Percentiles rank a stretch among this genome's conserved stretches.
Evolutionary conservation across 2,113 vertebrate genomes (phyloP).

Genomic region (Labrus mixtus): DNA sequence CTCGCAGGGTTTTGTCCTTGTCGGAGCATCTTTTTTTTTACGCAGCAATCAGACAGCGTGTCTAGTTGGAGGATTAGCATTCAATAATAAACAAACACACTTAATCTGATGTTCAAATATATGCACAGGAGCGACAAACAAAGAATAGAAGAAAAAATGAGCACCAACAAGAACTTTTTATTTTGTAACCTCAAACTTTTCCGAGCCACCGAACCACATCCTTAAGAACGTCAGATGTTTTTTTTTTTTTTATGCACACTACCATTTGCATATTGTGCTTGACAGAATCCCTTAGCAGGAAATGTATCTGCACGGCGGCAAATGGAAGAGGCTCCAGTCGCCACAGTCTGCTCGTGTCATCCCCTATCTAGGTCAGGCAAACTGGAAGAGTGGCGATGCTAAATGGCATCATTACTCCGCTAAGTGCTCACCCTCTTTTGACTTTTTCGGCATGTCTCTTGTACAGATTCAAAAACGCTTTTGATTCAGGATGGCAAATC

Average conservation of each 20-base stretch:
- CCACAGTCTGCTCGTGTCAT: slow-evolving; percentile 62
- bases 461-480: slow-evolving; percentile 36
- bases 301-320: slow-evolving; percentile 59
- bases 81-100: slow-evolving; percentile 17
- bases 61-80: slow-evolving; percentile 20
- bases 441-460: slow-evolving; percentile 38
- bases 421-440: slow-evolving; percentile 43
- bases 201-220: slow-evolving; percentile 10
- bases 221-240: slow-evolving; percentile 46
- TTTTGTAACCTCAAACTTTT: slow-evolving; percentile 10
- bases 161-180: not conserved
- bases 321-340: slow-evolving; percentile 66
- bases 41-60: slow-evolving; percentile 2
- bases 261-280: slow-evolving; percentile 65
- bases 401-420: slow-evolving; percentile 66
- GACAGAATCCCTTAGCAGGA: slow-evolving; percentile 59
- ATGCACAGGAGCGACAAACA: not conserved
- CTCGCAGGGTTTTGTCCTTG: slow-evolving; percentile 51
- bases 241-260: slow-evolving; percentile 11
- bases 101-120: slow-evolving; percentile 1
- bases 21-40: slow-evolving; percentile 35
- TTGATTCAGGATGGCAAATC: slow-evolving; percentile 30
- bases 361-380: slow-evolving; percentile 72
- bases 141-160: slow-evolving; percentile 7
- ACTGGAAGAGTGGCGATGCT: slow-evolving; percentile 53